A percentile compares a stretch with the other conserved stretches of the same genome.
These are phyloP conservation scores for Sinonovacula constricta DNA, from an alignment of 1,140 invertebrate genomes.

Conservation along the genomic window DNA sequence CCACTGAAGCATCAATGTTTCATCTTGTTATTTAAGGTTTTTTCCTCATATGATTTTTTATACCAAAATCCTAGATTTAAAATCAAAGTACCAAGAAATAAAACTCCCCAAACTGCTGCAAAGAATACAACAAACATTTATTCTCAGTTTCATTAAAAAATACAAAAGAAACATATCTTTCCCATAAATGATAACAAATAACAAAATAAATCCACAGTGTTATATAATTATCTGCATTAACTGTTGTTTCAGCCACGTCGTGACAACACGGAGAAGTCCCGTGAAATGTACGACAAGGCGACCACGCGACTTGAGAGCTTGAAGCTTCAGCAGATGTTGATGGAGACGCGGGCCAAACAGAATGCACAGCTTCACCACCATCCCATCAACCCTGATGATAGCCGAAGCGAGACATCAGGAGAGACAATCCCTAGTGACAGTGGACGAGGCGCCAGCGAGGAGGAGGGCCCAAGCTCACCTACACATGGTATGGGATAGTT, in stretches of 20 bases:
- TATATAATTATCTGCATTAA: no score
- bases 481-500: conserved; percentile 43
- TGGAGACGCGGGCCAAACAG: conserved; percentile 13
- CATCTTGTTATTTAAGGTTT: no score
- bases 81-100: no score
- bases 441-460: conserved; percentile 45
- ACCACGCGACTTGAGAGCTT: conserved; percentile 37
- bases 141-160: no score
- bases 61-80: no score
- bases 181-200: no score
- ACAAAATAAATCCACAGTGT: no score
- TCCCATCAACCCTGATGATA: conserved; percentile 39
- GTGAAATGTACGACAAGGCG: conserved; percentile 44
- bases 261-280: conserved; percentile 27
- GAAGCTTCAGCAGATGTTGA: conserved; percentile 35
- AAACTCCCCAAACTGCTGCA: no score
- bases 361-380: neutral
- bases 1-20: no score
- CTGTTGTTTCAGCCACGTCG: conserved; percentile 37
- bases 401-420: conserved; percentile 46
- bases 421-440: conserved; percentile 46
- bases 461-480: conserved; percentile 42
- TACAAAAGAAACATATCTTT: no score
- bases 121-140: no score
- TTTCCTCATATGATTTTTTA: no score